Evolutionary conservation across 2,888 invertebrate species (phyloP), one percentile per base, ranked within the genome.

Genomic region (Hypercompe scribonia): DNA sequence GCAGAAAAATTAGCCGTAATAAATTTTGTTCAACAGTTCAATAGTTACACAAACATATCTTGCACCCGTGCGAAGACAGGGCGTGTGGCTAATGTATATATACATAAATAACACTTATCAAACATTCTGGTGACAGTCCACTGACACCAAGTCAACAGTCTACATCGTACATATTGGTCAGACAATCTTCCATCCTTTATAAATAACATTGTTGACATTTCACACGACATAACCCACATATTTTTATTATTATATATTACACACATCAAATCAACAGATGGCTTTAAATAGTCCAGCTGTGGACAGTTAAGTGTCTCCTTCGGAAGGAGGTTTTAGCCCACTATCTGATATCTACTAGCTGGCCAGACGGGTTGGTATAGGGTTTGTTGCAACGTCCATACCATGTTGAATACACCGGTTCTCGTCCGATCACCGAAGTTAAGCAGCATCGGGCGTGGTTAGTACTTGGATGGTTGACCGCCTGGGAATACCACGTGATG

Each of bases 351-450:
- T n/a, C n/a, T n/a, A n/a, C n/a, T n/a, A n/a, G n/a, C n/a, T n/a
- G n/a, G n/a, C n/a, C n/a, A n/a, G n/a, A n/a, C n/a, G n/a, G n/a
- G n/a, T n/a, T n/a, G n/a, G n/a, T n/a, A n/a, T n/a, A n/a, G n/a
- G n/a, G n/a, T n/a, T n/a, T n/a, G n/a, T n/a, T n/a, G n/a, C 86
- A 87, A 87, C 86, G 91, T 91, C 90, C 91, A 92, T 91, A 92
- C 92, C 87, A 92, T 87, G 91, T 91, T 92, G 91, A 92, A 91
- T 81, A 91, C 91, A 92, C 92, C 92, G 92, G 91, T 92, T 92
- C 92, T 92, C 92, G 92, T 93, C 93, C 92, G 92, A 93, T 93
- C 93, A 93, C 93, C 92, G 92, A 92, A 92, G 92, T 92, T 91
- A 93, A 92, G 91, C 93, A 92, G 91, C 91, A 88, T 93, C 90